Percentiles rank a stretch among this genome's conserved stretches.
Evolutionary conservation across 2,888 invertebrate species (phyloP).

Genomic region (Aspidapion aeneum): DNA sequence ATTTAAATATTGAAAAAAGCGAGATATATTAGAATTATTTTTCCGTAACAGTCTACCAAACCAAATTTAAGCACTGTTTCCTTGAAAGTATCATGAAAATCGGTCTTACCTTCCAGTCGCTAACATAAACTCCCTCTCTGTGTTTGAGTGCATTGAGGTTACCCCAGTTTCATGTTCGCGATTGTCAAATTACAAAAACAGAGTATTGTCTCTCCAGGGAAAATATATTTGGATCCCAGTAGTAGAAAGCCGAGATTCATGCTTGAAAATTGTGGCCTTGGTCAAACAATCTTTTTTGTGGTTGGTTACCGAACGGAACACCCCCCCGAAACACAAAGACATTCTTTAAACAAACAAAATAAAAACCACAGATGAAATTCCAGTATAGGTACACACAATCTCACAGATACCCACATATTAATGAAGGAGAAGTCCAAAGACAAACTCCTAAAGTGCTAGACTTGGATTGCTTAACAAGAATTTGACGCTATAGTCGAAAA

Average conservation of each 20-base stretch:
- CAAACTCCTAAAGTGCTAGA: too few species aligned
- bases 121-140: constrained; percentile 61
- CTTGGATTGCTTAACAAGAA: too few species aligned
- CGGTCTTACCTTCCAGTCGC: constrained; percentile 74
- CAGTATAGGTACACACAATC: too few species aligned
- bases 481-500: too few species aligned
- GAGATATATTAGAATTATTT: neutral
- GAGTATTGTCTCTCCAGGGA: constrained; percentile 85
- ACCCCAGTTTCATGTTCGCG: constrained; percentile 80
- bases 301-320: too few species aligned
- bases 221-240: constrained; percentile 67
- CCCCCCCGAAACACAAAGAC: too few species aligned
- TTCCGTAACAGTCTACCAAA: neutral
- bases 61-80: neutral
- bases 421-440: neutral
- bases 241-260: constrained; percentile 86
- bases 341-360: too few species aligned
- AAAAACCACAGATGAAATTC: too few species aligned
- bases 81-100: constrained; percentile 6
- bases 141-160: constrained; percentile 75
- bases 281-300: too few species aligned
- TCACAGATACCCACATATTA: too few species aligned
- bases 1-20: neutral
- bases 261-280: constrained; percentile 86
- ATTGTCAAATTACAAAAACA: constrained; percentile 69